Conservation (phyloP, 2,113 vertebrate species). For the Lethenteron camtschaticum region DNA sequence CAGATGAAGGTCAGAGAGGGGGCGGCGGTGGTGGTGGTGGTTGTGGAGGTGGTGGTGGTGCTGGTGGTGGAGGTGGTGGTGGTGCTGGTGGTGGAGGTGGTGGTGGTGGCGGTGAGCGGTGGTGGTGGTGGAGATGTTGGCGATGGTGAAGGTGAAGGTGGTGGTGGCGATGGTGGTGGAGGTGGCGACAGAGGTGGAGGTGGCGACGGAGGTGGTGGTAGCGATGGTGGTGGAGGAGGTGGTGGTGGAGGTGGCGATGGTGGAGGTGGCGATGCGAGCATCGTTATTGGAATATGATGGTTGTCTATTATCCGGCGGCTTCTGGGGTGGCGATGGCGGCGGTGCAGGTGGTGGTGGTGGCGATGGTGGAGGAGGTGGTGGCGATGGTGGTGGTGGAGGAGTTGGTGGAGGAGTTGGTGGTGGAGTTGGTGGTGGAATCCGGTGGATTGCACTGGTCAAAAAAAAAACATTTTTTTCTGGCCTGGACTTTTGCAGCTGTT, state of each 20-base stretch:
- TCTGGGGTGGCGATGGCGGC: too few species aligned
- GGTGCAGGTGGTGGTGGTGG: too few species aligned
- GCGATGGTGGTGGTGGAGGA: too few species aligned
- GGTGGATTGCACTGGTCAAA: too few species aligned
- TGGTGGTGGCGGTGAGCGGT: not conserved
- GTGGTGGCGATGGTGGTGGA: not conserved
- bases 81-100: not conserved
- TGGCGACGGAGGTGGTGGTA: not conserved
- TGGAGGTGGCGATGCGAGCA: not conserved
- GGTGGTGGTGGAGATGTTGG: not conserved
- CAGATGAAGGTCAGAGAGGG: conserved; percentile 66
- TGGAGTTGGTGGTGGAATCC: too few species aligned
- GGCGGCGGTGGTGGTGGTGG: conserved; percentile 5
- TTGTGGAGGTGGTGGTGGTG: conserved; percentile 2
- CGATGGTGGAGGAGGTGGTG: too few species aligned
- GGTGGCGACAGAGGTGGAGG: not conserved
- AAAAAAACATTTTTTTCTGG: too few species aligned
- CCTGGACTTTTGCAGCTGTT: too few species aligned
- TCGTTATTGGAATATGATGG: too few species aligned
- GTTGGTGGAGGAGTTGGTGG: too few species aligned
- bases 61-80: not conserved
- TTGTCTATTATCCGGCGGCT: too few species aligned
- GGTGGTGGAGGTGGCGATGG: not conserved
- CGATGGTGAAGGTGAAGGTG: not conserved
- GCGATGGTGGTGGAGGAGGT: not conserved